A percentile compares a stretch with the other conserved stretches of the same genome.
Evolutionary conservation across 2,113 vertebrate genomes (phyloP).

Genomic region (Osmerus mordax): DNA sequence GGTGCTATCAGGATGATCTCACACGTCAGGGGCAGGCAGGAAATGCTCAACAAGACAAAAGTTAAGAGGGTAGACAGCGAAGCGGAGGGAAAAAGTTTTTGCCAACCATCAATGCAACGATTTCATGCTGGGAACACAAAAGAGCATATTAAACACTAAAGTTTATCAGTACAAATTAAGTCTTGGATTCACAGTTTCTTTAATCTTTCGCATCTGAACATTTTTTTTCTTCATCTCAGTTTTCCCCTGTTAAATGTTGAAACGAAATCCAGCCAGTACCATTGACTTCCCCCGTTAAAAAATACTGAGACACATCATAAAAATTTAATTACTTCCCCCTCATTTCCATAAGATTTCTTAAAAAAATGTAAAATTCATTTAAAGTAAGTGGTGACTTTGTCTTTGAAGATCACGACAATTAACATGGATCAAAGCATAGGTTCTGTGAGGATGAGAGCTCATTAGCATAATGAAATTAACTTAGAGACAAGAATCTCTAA

Average conservation of each 20-base stretch:
- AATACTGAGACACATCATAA: constrained; percentile 98
- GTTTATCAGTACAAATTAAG: constrained; percentile 99
- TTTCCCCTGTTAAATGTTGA: constrained; percentile 90
- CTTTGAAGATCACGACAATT: constrained; percentile 99
- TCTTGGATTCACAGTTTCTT: constrained; percentile 93
- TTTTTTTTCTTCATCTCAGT: constrained; percentile 83
- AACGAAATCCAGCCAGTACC: constrained; percentile 87
- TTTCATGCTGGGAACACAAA: constrained; percentile 93
- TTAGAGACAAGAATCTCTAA: constrained; percentile 99
- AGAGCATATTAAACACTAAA: constrained; percentile 96
- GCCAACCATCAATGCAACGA: constrained; percentile 63
- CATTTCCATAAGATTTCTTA: constrained; percentile 99
- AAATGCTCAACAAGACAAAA: constrained; percentile 50
- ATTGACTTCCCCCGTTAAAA: constrained; percentile 86
- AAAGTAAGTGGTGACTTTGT: constrained; percentile 99
- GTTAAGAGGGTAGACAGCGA: constrained; percentile 38
- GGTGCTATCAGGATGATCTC: constrained; percentile 22
- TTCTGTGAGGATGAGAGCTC: constrained; percentile 96
- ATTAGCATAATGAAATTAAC: constrained; percentile 99
- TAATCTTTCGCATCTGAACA: constrained; percentile 97
- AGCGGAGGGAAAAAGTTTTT: constrained; percentile 41
- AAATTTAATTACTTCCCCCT: constrained; percentile 98
- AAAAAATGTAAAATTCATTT: constrained; percentile 99
- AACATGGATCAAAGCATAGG: constrained; percentile 98
- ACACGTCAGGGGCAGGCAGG: constrained; percentile 34